phyloP scores from a whole-genome alignment of 2,797 vertebrate genomes.

The Sciaenops ocellatus region DNA sequence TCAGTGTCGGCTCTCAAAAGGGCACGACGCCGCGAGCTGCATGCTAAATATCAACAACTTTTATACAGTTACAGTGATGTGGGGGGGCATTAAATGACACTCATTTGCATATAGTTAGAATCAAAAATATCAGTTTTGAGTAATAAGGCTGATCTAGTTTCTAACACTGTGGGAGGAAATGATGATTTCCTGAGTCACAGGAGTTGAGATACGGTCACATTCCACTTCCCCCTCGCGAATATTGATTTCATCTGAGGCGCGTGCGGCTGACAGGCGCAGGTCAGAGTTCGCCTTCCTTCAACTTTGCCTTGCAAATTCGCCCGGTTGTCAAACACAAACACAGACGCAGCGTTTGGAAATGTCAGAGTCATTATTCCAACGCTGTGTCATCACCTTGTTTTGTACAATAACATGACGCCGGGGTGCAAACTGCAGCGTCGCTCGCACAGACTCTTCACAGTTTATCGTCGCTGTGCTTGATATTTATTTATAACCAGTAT shows the following conservation, averaged over 20 bases:
- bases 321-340: conserved; percentile 9
- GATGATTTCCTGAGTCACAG: neutral
- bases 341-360: conserved; percentile 2
- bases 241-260: neutral
- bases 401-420: neutral
- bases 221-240: neutral
- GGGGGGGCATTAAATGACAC: neutral
- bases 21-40: neutral
- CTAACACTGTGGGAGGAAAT: neutral
- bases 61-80: neutral
- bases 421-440: neutral
- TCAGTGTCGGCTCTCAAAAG: conserved; percentile 22
- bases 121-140: neutral
- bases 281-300: conserved; percentile 2
- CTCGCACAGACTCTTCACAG: neutral
- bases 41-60: conserved; percentile 23
- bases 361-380: neutral
- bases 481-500: neutral
- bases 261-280: neutral
- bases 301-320: neutral
- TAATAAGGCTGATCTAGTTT: neutral
- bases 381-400: conserved; percentile 6
- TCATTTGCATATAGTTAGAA: neutral
- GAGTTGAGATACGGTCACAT: neutral
- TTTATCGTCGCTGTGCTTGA: neutral